Base-by-base conservation (phyloP, 2,113 vertebrate genomes). In the Spilogale gracilis region DNA sequence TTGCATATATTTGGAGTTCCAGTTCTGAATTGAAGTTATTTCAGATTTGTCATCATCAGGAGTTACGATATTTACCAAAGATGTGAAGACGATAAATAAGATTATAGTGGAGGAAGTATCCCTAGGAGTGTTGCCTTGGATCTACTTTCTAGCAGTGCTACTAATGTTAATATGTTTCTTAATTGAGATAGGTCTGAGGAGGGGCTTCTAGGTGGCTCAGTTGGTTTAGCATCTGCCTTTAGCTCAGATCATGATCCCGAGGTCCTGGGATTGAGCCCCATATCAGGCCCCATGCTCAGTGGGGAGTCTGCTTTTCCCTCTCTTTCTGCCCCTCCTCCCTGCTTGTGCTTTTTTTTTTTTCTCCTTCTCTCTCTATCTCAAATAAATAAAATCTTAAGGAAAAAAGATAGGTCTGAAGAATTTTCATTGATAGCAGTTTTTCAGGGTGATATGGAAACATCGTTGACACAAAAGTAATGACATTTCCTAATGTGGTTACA, bases 31-130 rank as follows among this genome's bases (percentile, higher is more conserved):
- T 81, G 30, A 45, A 58, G 23, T 63, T 69, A 17, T 56, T 94
- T 95, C 87, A 94, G 21, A 84, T 81, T 80, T 80, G 20, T 43
- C 32, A 56, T 93, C 65, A 50, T 5, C 16, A 81, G 50, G 84
- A 84, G 43, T 61, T 50, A 45, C 32, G 58, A 50, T 54, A 71
- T 74, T 89, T 96, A 90, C 54, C 90, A 16, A 92, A 89, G 54
- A 30, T 94, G 27, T 86, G 25, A 69, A 63, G 10, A 76, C 5
- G 65, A 43, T 92, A 79, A 71, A 63, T 89, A 73, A 78, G 67
- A 81, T 32, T 82, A 12, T 50, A 12, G 20, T 74, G 25, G 32
- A 21, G 18, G 32, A 74, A 73, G 76, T 81, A 25, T 61, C 50
- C 71, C 48, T 67, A 69, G 38, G 38, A 81, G 27, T 2, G n/a